phyloP scores from a whole-genome alignment of 2,797 vertebrate genomes.

The Sphaeramia orbicularis region DNA sequence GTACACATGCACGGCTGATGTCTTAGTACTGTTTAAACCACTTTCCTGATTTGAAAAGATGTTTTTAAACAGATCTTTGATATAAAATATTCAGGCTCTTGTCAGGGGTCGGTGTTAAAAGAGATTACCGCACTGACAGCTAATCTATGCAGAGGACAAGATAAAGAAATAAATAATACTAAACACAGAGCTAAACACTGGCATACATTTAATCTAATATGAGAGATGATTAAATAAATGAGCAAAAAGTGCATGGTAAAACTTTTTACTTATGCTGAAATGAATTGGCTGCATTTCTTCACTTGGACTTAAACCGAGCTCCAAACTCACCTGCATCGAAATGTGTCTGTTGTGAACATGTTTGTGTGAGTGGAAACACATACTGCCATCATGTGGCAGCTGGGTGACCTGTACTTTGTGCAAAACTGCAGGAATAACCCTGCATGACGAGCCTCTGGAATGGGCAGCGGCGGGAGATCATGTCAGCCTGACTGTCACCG shows the following conservation, averaged over 20 bases:
- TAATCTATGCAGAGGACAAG: too few species aligned
- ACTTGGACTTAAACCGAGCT: background rate
- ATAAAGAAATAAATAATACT: too few species aligned
- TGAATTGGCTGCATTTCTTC: background rate
- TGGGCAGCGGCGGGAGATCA: slow-evolving; percentile 99
- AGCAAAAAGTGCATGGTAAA: background rate
- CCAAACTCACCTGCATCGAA: background rate
- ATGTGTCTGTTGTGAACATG: background rate
- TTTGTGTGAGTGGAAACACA: slow-evolving; percentile 10
- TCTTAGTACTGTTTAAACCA: too few species aligned
- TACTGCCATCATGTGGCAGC: slow-evolving; percentile 69
- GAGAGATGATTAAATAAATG: too few species aligned
- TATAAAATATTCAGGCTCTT: too few species aligned
- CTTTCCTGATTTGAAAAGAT: too few species aligned
- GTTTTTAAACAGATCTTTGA: too few species aligned
- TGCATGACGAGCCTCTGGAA: slow-evolving; percentile 94
- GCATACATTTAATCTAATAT: too few species aligned
- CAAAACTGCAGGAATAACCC: slow-evolving; percentile 90
- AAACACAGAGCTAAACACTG: too few species aligned
- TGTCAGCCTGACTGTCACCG: slow-evolving; percentile 95
- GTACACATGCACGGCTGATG: slow-evolving; percentile 70
- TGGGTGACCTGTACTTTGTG: background rate
- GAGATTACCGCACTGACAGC: too few species aligned
- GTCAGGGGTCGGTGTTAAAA: too few species aligned
- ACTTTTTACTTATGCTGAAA: background rate